A percentile compares a stretch with the other conserved stretches of the same genome.
These are phyloP conservation scores for Erethizon dorsatum DNA, from an alignment of 2,797 vertebrate genomes.

Conservation along the genomic window DNA sequence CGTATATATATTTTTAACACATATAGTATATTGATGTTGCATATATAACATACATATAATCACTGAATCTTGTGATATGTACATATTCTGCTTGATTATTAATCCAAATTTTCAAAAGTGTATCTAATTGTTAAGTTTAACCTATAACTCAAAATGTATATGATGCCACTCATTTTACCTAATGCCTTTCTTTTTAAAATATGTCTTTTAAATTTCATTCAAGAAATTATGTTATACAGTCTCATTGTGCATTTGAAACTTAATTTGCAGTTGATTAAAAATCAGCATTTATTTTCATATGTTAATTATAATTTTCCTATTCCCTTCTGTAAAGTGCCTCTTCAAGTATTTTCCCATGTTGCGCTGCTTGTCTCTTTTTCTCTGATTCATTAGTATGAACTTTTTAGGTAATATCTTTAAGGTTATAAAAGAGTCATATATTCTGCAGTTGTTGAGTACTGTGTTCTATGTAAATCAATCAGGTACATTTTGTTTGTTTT, in stretches of 20 bases:
- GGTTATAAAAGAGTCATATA: not conserved
- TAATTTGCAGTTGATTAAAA: not conserved
- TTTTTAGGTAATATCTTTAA: not conserved
- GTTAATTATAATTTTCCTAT: not conserved
- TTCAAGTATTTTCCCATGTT: not conserved
- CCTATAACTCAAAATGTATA: not conserved
- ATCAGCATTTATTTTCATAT: not conserved
- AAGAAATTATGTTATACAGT: not conserved
- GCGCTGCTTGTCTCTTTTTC: not conserved
- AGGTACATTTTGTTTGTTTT: not conserved
- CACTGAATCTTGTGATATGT: not conserved
- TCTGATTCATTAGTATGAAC: not conserved
- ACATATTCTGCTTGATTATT: not conserved
- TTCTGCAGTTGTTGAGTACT: not conserved
- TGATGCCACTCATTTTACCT: not conserved
- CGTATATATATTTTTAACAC: not conserved
- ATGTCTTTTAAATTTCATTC: not conserved
- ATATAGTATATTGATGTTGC: not conserved
- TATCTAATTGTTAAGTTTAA: not conserved
- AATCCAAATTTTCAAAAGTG: not conserved
- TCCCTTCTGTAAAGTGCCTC: not conserved
- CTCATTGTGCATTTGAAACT: not conserved
- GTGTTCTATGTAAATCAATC: not conserved
- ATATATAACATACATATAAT: not conserved
- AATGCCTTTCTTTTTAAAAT: not conserved